phyloP scores from a whole-genome alignment of 2,888 invertebrate genomes.

The Troglohyphantes excavatus region DNA sequence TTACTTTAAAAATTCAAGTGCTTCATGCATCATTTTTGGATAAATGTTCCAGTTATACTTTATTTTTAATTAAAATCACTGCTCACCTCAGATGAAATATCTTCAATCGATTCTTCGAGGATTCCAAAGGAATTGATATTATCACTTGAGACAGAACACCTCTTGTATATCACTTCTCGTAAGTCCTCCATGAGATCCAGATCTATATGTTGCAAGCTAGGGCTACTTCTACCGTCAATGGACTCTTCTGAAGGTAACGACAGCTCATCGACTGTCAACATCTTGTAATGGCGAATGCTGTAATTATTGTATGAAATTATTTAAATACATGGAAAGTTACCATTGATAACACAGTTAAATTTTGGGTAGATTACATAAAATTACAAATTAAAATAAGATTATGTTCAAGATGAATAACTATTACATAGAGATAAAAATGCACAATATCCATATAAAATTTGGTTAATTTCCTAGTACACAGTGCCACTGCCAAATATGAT shows the following conservation, averaged over 20 bases:
- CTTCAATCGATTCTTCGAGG: constrained; percentile 55
- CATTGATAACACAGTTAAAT: no score
- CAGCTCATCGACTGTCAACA: constrained; percentile 69
- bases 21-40: not conserved
- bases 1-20: no score
- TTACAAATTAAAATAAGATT: no score
- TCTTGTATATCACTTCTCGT: constrained; percentile 74
- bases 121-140: constrained; percentile 63
- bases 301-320: no score
- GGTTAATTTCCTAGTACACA: no score
- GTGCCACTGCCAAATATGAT: no score
- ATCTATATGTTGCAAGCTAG: constrained; percentile 65
- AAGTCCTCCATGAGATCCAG: constrained; percentile 79
- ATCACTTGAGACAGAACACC: constrained; percentile 73
- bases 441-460: no score
- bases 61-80: not conserved
- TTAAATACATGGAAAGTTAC: no score
- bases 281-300: constrained; percentile 69
- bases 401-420: no score
- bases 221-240: constrained; percentile 35
- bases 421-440: no score
- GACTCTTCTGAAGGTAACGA: constrained; percentile 75
- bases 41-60: not conserved
- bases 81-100: constrained; percentile 39
- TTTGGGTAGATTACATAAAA: no score